Conservation (phyloP, 2,113 vertebrate genomes). For the Bufo gargarizans region DNA sequence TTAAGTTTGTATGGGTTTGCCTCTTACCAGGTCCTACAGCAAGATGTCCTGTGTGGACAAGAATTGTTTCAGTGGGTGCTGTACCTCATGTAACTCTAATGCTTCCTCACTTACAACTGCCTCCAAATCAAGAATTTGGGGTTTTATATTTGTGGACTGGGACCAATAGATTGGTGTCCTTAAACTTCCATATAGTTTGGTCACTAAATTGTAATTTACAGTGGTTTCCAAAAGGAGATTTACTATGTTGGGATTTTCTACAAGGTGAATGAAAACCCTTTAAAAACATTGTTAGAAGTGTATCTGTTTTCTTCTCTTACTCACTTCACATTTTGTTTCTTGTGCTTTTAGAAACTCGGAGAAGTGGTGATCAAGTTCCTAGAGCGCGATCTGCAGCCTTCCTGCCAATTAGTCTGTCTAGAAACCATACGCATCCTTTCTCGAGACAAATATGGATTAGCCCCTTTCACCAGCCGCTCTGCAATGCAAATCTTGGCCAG, state of each 20-base stretch:
- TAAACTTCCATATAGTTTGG: no score
- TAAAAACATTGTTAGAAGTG: not conserved
- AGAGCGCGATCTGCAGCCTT: slow-evolving; percentile 57
- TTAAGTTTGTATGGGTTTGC: no score
- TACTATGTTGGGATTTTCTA: not conserved
- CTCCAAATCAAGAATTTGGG: not conserved
- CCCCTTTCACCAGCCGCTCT: slow-evolving; percentile 41
- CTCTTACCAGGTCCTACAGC: not conserved
- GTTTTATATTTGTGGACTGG: no score
- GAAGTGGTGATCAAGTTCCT: slow-evolving; percentile 55
- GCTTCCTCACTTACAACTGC: not conserved
- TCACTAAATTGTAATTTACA: no score
- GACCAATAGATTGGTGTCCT: no score
- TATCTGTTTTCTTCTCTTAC: not conserved
- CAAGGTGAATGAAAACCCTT: no score
- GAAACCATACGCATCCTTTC: slow-evolving; percentile 56
- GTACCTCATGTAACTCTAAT: not conserved
- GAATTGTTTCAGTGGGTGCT: no score
- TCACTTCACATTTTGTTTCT: not conserved
- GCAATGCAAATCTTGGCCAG: slow-evolving; percentile 45
- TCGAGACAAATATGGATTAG: slow-evolving; percentile 56
- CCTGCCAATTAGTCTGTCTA: slow-evolving; percentile 49
- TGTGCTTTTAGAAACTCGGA: slow-evolving; percentile 47
- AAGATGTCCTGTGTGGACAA: not conserved
- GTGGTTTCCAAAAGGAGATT: no score